A percentile compares a stretch with the other conserved stretches of the same genome.
Conservation (phyloP, 2,113 vertebrate species). For the Hyperoodon ampullatus region DNA sequence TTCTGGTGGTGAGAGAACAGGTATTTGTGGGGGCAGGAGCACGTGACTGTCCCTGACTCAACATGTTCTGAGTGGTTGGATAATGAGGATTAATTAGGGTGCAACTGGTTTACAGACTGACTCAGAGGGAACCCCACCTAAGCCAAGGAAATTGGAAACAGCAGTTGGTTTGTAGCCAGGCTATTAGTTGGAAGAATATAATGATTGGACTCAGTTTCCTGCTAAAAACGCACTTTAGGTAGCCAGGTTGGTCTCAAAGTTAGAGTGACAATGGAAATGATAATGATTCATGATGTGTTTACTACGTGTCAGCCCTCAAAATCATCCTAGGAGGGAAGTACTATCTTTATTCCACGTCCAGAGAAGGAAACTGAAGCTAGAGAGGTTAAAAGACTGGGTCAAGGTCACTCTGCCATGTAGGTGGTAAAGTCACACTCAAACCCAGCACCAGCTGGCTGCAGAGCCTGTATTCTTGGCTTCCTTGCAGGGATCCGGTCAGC, state of each 20-base stretch:
- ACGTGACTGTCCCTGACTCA: neutral
- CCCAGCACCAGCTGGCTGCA: neutral
- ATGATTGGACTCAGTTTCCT: neutral
- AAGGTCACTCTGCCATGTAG: neutral
- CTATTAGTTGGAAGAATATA: neutral
- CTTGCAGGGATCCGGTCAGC: accelerated
- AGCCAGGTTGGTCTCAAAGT: neutral
- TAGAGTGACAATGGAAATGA: neutral
- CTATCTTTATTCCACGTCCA: neutral
- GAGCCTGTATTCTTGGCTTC: neutral
- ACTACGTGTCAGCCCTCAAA: neutral
- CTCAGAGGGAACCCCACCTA: neutral
- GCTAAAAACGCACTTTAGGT: neutral
- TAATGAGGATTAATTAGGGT: neutral
- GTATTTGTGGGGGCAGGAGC: neutral
- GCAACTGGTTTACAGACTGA: neutral
- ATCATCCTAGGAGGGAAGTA: neutral
- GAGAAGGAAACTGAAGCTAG: neutral
- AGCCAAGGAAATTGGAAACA: neutral
- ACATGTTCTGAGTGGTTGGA: neutral
- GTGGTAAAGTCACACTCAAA: too few relatives aligned
- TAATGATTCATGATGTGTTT: neutral
- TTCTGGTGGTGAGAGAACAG: neutral
- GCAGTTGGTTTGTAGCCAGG: neutral
- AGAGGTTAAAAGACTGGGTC: neutral